A percentile compares a stretch with the other conserved stretches of the same genome.
Conservation (phyloP, 1,140 invertebrate genomes). For the Halotydeus destructor region DNA sequence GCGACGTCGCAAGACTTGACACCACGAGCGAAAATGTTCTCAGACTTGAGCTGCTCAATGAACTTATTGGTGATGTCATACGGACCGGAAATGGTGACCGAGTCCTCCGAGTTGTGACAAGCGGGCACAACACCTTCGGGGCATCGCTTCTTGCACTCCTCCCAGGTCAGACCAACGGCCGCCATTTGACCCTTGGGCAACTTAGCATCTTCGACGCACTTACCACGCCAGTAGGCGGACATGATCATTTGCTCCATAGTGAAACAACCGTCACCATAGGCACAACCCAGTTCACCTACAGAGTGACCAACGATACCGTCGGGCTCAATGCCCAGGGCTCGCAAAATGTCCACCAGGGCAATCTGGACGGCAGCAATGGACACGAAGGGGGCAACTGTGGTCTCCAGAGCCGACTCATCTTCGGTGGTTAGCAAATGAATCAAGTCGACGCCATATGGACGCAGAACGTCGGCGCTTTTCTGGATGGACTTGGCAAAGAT, state of each 20-base stretch:
- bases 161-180: slow-evolving; percentile 55
- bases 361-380: slow-evolving; percentile 48
- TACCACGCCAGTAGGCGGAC: slow-evolving; percentile 74
- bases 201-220: slow-evolving; percentile 54
- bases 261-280: slow-evolving; percentile 81
- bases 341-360: slow-evolving; percentile 28
- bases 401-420: slow-evolving; percentile 51
- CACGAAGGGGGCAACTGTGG: slow-evolving; percentile 47
- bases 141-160: slow-evolving; percentile 48
- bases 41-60: slow-evolving; percentile 44
- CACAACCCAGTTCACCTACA: slow-evolving; percentile 77
- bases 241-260: slow-evolving; percentile 74
- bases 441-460: slow-evolving; percentile 53
- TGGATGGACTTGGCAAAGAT: slow-evolving; percentile 51
- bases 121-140: slow-evolving; percentile 55
- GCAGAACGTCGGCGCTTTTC: slow-evolving; percentile 46
- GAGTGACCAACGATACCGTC: slow-evolving; percentile 30
- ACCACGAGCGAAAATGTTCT: slow-evolving; percentile 64
- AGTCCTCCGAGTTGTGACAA: slow-evolving; percentile 79
- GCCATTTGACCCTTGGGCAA: slow-evolving; percentile 28
- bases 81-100: slow-evolving; percentile 78
- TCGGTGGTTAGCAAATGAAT: slow-evolving; percentile 51
- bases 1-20: slow-evolving; percentile 65
- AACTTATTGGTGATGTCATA: slow-evolving; percentile 43
- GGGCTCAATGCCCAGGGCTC: slow-evolving; percentile 24